Percentiles rank a stretch among this genome's conserved stretches.
Evolutionary conservation across 2,797 vertebrate species (phyloP).

Genomic region (Cirrhinus mrigala): DNA sequence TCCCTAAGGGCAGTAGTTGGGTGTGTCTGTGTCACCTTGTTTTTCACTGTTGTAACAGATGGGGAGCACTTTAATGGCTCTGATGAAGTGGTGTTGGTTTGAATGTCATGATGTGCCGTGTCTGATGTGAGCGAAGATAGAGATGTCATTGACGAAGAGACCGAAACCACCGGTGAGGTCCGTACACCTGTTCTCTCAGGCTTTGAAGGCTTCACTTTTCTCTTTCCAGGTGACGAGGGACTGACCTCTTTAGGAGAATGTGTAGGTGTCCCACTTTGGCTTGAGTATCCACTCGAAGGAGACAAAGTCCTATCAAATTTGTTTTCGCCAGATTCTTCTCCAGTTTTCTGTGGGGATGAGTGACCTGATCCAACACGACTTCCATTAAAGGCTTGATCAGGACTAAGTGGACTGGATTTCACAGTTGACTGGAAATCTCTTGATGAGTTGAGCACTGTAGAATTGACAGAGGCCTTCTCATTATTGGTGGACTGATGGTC

Average conservation of each 20-base stretch:
- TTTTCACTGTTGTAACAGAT: conserved; percentile 55
- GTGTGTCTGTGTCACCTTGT: conserved; percentile 41
- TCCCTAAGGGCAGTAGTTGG: conserved; percentile 65
- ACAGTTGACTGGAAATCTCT: conserved; percentile 59
- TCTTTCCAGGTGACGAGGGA: conserved; percentile 80
- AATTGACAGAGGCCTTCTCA: conserved; percentile 62
- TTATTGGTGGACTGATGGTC: conserved; percentile 63
- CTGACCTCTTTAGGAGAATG: conserved; percentile 85
- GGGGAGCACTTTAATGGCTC: conserved; percentile 53
- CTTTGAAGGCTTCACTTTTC: conserved; percentile 83
- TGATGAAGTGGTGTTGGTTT: conserved; percentile 57
- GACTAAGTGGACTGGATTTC: conserved; percentile 51
- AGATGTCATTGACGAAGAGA: conserved; percentile 89
- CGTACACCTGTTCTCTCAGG: conserved; percentile 83
- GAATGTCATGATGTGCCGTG: conserved; percentile 70
- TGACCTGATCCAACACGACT: conserved; percentile 61
- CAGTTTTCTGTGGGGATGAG: conserved; percentile 71
- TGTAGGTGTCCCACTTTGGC: conserved; percentile 95
- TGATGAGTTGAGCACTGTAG: conserved; percentile 57
- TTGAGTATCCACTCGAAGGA: conserved; percentile 97
- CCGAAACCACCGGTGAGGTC: conserved; percentile 82
- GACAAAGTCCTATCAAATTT: conserved; percentile 93
- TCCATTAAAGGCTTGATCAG: conserved; percentile 52
- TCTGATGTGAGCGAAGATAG: conserved; percentile 87
- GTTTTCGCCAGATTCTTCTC: conserved; percentile 69